Percentiles rank a stretch among this genome's conserved stretches.
Conservation (phyloP, 2,888 invertebrate genomes). For the Nysson spinosus region DNA sequence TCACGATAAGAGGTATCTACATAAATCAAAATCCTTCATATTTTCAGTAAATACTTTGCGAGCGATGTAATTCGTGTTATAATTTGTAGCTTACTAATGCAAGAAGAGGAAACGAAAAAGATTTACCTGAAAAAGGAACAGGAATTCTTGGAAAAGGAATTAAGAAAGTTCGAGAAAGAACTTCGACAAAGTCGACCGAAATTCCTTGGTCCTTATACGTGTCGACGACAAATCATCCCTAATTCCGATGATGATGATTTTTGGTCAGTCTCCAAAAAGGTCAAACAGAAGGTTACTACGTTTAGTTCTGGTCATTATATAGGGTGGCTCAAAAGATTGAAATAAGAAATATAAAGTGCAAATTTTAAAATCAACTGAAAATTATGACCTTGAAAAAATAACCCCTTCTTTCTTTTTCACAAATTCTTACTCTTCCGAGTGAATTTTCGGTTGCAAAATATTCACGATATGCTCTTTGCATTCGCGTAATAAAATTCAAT, state of each 20-base stretch:
- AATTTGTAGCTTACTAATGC: constrained; percentile 49
- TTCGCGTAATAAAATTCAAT: no score
- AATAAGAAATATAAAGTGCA: no score
- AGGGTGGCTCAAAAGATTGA: no score
- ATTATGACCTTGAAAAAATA: no score
- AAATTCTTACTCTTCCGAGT: no score
- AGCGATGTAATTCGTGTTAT: no score
- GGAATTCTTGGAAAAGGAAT: constrained; percentile 59
- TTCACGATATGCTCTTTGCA: no score
- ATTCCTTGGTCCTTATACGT: constrained; percentile 54
- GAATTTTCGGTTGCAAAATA: no score
- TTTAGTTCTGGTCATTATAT: no score
- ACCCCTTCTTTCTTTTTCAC: no score
- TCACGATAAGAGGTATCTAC: constrained; percentile 56
- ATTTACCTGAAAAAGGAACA: constrained; percentile 60
- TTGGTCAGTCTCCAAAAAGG: constrained; percentile 55
- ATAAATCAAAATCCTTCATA: no score
- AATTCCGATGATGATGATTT: constrained; percentile 63
- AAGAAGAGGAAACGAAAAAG: constrained; percentile 55
- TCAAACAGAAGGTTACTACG: constrained; percentile 40
- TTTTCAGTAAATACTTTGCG: no score
- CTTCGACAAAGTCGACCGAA: constrained; percentile 58
- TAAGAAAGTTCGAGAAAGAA: constrained; percentile 63
- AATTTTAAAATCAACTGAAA: not conserved
- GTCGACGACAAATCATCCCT: constrained; percentile 51